Conservation (phyloP, 2,888 invertebrate genomes). For the Polymixis lichenea region DNA sequence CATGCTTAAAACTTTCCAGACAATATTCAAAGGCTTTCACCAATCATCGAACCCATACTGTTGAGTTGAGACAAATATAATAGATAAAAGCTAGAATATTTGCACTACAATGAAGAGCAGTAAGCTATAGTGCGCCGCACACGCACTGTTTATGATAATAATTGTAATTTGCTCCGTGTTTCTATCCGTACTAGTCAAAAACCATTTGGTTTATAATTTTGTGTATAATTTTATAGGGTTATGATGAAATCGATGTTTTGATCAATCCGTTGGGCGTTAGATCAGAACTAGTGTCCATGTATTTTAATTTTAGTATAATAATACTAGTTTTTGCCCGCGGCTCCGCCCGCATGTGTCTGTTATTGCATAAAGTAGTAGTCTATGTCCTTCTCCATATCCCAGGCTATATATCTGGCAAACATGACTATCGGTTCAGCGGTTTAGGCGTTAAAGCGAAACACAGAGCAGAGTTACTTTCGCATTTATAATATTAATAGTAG, state of each 20-base stretch:
- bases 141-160: conserved; percentile 71
- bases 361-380: too few species aligned
- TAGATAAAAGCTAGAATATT: conserved; percentile 16
- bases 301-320: not conserved
- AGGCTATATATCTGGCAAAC: too few species aligned
- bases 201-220: too few species aligned
- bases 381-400: too few species aligned
- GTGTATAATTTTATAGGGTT: too few species aligned
- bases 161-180: conserved; percentile 74
- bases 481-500: too few species aligned
- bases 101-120: conserved; percentile 41
- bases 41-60: conserved; percentile 5
- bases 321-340: too few species aligned
- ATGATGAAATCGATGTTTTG: not conserved
- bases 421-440: too few species aligned
- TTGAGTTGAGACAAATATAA: conserved; percentile 22
- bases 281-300: too few species aligned
- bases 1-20: not conserved
- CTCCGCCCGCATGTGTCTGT: too few species aligned
- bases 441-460: too few species aligned
- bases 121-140: conserved; percentile 34
- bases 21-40: not conserved
- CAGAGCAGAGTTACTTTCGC: too few species aligned
- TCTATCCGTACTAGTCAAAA: conserved; percentile 44
- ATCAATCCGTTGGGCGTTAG: not conserved